These are phyloP conservation scores for Bubo scandiacus DNA, from an alignment of 2,113 vertebrate genomes.

Conservation along the genomic window DNA sequence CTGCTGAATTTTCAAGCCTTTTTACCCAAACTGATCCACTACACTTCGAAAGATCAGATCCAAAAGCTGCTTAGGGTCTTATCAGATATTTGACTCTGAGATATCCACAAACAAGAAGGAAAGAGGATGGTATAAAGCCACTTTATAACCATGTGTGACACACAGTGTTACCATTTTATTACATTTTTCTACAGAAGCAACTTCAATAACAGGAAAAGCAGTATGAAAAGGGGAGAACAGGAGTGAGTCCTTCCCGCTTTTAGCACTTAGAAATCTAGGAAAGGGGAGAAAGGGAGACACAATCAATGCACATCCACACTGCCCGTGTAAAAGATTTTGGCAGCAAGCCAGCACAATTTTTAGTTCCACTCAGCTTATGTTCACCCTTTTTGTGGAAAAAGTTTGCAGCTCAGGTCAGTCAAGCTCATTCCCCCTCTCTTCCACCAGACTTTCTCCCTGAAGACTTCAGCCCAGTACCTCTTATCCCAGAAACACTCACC, in stretches of 20 bases:
- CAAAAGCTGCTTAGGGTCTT: background rate
- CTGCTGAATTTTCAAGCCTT: background rate
- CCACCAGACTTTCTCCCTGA: background rate
- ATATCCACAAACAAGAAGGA: background rate
- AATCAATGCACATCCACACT: background rate
- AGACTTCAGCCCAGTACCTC: background rate
- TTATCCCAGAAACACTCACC: background rate
- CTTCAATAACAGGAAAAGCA: background rate
- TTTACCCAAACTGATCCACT: background rate
- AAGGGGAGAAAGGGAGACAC: background rate
- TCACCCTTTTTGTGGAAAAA: background rate
- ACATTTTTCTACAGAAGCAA: background rate
- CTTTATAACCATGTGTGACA: background rate
- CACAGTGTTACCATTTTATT: background rate
- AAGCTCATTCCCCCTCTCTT: background rate
- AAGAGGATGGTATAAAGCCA: background rate
- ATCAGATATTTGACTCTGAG: background rate
- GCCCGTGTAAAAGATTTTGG: background rate
- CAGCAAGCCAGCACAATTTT: background rate
- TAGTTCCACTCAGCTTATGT: background rate
- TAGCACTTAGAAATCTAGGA: background rate
- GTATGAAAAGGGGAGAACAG: background rate
- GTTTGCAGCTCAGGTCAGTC: background rate
- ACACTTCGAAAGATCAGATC: background rate
- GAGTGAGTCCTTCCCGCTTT: background rate